Percentiles rank a stretch among this genome's conserved stretches.
These are phyloP conservation scores for Myotis lucifugus DNA, from an alignment of 2,113 vertebrate species.

Conservation along the genomic window DNA sequence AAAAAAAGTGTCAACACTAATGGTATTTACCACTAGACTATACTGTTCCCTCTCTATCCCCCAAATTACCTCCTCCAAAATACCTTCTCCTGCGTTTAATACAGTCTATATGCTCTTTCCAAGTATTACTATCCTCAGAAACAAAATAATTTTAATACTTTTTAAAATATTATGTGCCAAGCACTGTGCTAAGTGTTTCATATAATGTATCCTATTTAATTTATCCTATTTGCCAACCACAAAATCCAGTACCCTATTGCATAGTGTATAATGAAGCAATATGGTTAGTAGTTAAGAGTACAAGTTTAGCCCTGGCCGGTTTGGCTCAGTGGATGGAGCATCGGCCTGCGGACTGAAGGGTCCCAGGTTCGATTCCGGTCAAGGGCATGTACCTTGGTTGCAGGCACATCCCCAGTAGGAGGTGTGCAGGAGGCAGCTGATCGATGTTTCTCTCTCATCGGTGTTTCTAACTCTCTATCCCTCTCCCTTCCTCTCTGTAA, in stretches of 20 bases:
- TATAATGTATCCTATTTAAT: background rate
- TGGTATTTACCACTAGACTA: background rate
- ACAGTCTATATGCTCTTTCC: background rate
- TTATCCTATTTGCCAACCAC: background rate
- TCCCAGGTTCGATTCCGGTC: too few species aligned
- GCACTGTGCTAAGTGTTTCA: background rate
- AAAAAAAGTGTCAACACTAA: background rate
- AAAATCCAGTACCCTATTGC: background rate
- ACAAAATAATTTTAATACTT: slow-evolving; percentile 10
- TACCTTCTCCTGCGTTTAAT: background rate
- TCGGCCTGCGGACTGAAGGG: too few species aligned
- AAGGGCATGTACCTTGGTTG: too few species aligned
- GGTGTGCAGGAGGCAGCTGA: background rate
- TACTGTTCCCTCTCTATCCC: background rate
- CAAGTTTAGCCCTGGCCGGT: background rate
- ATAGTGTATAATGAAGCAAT: background rate
- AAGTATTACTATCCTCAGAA: background rate
- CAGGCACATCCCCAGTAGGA: too few species aligned
- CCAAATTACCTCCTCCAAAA: background rate
- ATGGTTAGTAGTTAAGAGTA: background rate
- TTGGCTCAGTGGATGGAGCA: too few species aligned
- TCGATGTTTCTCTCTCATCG: too few species aligned
- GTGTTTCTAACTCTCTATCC: too few species aligned
- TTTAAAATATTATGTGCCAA: background rate
- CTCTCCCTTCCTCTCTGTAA: too few species aligned